A percentile compares a stretch with the other conserved stretches of the same genome.
These are phyloP conservation scores for Panagrolaimus sp. DNA, from an alignment of 1,140 invertebrate genomes.

Conservation along the genomic window DNA sequence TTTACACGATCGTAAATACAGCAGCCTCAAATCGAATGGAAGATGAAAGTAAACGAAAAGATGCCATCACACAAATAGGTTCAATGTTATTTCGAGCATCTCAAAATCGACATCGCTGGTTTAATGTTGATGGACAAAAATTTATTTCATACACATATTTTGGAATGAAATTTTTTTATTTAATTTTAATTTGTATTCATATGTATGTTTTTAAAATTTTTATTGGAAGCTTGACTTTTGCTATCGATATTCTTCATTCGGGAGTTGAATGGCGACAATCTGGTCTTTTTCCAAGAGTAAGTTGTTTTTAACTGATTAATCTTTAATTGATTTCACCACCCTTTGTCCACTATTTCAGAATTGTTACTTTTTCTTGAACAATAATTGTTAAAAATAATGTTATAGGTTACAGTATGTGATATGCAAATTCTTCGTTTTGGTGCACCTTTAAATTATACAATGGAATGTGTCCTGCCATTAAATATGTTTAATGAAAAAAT, in stretches of 20 bases:
- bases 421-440: conserved; percentile 29
- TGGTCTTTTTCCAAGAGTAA: conserved; percentile 44
- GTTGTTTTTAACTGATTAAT: conserved; percentile 47
- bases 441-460: conserved; percentile 39
- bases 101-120: conserved; percentile 22
- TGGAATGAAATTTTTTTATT: conserved; percentile 44
- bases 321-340: too few relatives aligned
- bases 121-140: not conserved
- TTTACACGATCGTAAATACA: conserved; percentile 34
- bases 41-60: conserved; percentile 25
- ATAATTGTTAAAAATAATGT: too few relatives aligned
- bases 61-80: conserved; percentile 33
- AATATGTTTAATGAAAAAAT: conserved; percentile 59
- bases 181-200: conserved; percentile 41
- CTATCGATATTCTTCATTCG: conserved; percentile 30
- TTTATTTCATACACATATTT: conserved; percentile 44
- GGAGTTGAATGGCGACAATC: conserved; percentile 38
- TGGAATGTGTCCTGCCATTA: conserved; percentile 45
- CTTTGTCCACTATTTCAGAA: too few relatives aligned
- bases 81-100: conserved; percentile 31
- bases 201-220: conserved; percentile 39
- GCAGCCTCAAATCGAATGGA: conserved; percentile 24
- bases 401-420: not conserved
- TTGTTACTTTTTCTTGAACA: too few relatives aligned
- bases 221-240: conserved; percentile 42